A percentile compares a stretch with the other conserved stretches of the same genome.
Evolutionary conservation across 2,113 vertebrate species (phyloP).

Genomic region (Eleginops maclovinus): DNA sequence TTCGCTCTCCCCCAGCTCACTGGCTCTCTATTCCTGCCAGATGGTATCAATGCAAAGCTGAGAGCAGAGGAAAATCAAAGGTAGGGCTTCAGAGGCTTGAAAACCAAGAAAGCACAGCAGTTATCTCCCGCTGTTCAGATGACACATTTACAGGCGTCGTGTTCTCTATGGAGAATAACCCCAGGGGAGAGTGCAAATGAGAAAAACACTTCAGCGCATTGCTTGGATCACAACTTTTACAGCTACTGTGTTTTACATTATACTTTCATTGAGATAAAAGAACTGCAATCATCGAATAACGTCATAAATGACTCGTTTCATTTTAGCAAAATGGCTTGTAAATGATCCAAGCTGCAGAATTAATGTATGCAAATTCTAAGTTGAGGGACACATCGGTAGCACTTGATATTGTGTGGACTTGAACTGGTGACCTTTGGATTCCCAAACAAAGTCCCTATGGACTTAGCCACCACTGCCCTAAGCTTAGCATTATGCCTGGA

Average conservation of each 20-base stretch:
- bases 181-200: constrained; percentile 40
- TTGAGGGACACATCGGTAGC: too few relatives aligned
- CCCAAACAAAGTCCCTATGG: too few relatives aligned
- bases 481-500: neutral
- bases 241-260: neutral
- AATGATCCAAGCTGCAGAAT: neutral
- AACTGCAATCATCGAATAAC: neutral
- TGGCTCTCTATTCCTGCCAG: constrained; percentile 71
- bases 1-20: constrained; percentile 30
- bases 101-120: constrained; percentile 64
- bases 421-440: too few relatives aligned
- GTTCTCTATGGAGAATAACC: constrained; percentile 41
- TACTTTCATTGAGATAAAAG: neutral
- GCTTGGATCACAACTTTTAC: constrained; percentile 20
- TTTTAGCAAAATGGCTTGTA: neutral
- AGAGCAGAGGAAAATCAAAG: constrained; percentile 73
- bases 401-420: too few relatives aligned
- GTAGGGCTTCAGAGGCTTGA: constrained; percentile 67
- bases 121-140: constrained; percentile 74
- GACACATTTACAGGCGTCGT: constrained; percentile 62
- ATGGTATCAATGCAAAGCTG: constrained; percentile 76
- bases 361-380: neutral
- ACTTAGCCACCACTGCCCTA: too few relatives aligned
- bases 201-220: constrained; percentile 24
- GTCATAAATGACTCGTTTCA: neutral